Percentiles rank a stretch among this genome's conserved stretches.
phyloP scores from a whole-genome alignment of 2,113 vertebrate genomes.

The Dunckerocampus dactyliophorus region DNA sequence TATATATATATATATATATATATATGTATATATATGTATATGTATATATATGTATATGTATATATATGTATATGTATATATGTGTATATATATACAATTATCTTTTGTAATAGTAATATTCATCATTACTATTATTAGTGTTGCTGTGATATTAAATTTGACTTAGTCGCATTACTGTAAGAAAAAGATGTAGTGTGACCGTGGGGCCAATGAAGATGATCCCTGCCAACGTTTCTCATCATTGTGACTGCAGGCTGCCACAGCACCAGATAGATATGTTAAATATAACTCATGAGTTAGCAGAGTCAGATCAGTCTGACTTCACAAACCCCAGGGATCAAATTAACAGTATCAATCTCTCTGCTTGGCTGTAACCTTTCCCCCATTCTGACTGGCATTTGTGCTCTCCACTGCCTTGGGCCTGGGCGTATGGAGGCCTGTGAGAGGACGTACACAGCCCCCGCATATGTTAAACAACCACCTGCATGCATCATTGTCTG shows the following conservation, averaged over 20 bases:
- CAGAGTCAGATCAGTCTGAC: slow-evolving; percentile 35
- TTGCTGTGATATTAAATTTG: not conserved
- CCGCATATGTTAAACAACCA: slow-evolving; percentile 64
- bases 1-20: too few species aligned
- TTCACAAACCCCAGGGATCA: slow-evolving; percentile 62
- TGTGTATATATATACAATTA: too few species aligned
- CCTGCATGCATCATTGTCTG: slow-evolving; percentile 27
- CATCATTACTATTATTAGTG: not conserved
- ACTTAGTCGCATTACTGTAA: too few species aligned
- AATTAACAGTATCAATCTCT: slow-evolving; percentile 67
- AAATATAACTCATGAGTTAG: slow-evolving; percentile 47
- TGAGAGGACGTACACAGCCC: slow-evolving; percentile 46
- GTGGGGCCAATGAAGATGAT: slow-evolving; percentile 10
- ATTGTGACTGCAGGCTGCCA: slow-evolving; percentile 23
- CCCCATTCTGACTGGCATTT: slow-evolving; percentile 69
- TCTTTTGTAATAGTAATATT: too few species aligned
- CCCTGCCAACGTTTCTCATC: slow-evolving; percentile 21
- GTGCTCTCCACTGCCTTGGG: slow-evolving; percentile 65
- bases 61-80: too few species aligned
- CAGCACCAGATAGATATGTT: slow-evolving; percentile 39
- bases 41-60: too few species aligned
- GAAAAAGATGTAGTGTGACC: not conserved
- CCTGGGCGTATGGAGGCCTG: slow-evolving; percentile 50
- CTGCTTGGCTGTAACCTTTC: slow-evolving; percentile 67
- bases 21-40: too few species aligned